Evolutionary conservation across 2,888 invertebrate genomes (phyloP), one percentile per base, ranked within the genome.

Genomic region (Spatulosminthurus flaviceps): DNA sequence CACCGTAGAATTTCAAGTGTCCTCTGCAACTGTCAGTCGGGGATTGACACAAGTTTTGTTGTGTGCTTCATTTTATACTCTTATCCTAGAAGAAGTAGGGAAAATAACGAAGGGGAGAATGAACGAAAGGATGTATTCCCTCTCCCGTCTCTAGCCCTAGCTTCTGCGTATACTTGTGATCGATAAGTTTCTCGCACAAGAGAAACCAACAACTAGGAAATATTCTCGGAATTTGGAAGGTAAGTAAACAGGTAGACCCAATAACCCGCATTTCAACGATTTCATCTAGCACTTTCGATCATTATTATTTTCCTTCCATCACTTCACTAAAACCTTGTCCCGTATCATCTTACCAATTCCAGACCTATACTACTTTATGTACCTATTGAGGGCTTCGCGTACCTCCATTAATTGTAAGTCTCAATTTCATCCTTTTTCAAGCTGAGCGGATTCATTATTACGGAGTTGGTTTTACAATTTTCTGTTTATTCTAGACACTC

Each of bases 131-230:
- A 51, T 51, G 5, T 51, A 51, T 4, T 51, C 51, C 51, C 16
- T 13, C 16, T 13, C 51, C 1, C 41, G 9, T 41, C 9, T 41
- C 61, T n/a, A 9, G 5, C 64, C 11, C 13, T 67, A 19, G 29
- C 67, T 67, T 67, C 67, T 67, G 67, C 67, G 67, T 26, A n/a
- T n/a, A 67, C 67, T 28, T 1, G 26, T 67, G 26, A 67, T 67
- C 67, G 26, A 24, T 67, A 24, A 51, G 51, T 51, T 51, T 11
- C 34, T 34, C 9, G 34, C 34, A 4, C 34, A n/a, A n/a, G n/a
- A n/a, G n/a, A n/a, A n/a, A 4, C 34, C 34, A 34, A 7, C 34
- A 34, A 51, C 51, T 51, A 51, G 51, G n/a, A n/a, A n/a, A n/a
- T n/a, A n/a, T 13, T n/a, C 51, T 19, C 16, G 51, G 51, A 19